Conservation (phyloP, 2,888 invertebrate species). For the Nomada ferruginata region DNA sequence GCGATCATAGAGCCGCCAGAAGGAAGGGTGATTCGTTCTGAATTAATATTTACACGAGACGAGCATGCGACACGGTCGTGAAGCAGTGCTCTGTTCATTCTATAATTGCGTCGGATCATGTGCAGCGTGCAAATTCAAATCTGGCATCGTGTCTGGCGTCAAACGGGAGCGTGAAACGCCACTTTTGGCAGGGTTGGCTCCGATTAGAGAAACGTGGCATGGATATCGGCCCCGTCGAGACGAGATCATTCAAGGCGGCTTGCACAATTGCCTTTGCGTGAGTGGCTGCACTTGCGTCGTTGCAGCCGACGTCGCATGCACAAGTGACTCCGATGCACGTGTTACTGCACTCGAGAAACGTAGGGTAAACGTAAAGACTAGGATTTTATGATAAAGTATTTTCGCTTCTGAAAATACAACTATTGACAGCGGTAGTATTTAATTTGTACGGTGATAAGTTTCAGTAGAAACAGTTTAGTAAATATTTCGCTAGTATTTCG, state of each 20-base stretch:
- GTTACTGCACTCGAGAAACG: conserved; percentile 7
- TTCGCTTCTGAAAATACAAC: too few relatives aligned
- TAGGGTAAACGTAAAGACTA: too few relatives aligned
- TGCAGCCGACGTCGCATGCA: conserved; percentile 25
- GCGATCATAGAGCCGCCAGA: not conserved
- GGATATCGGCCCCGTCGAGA: conserved; percentile 37
- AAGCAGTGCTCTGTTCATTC: conserved; percentile 35
- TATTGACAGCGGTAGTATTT: too few relatives aligned
- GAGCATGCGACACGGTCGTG: conserved; percentile 60
- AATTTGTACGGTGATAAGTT: too few relatives aligned
- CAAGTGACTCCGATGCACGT: conserved; percentile 44
- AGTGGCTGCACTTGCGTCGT: conserved; percentile 17
- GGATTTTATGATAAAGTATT: too few relatives aligned
- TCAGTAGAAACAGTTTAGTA: too few relatives aligned
- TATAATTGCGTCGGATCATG: conserved; percentile 58
- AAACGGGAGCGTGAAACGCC: conserved; percentile 47
- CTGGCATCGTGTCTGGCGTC: conserved; percentile 37
- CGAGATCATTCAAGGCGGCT: conserved; percentile 38
- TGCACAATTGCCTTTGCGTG: conserved; percentile 37
- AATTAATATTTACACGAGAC: conserved; percentile 48
- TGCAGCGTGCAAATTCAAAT: conserved; percentile 53
- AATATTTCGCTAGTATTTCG: too few relatives aligned
- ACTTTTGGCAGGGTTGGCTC: conserved; percentile 48
- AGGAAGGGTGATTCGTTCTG: conserved; percentile 7
- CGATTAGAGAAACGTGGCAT: conserved; percentile 39